A percentile compares a stretch with the other conserved stretches of the same genome.
Conservation (phyloP, 2,113 vertebrate genomes). For the Siniperca knerii region DNA sequence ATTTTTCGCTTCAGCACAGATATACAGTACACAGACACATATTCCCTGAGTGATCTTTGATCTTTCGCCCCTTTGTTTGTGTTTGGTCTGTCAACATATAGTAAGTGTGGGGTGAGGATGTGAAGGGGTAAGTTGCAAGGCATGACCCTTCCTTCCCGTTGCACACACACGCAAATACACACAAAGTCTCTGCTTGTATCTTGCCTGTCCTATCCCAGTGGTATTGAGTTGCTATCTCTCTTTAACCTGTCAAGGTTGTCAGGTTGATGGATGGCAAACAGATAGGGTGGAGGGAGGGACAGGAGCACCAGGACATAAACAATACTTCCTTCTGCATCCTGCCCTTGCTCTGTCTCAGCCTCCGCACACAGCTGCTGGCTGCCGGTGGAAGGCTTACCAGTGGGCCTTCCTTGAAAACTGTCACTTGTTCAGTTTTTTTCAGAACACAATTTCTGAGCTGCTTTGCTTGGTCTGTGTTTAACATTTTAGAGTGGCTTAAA, state of each 20-base stretch:
- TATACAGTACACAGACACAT: not conserved
- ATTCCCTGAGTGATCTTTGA: slow-evolving; percentile 31
- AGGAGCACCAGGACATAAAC: slow-evolving; percentile 62
- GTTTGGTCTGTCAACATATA: slow-evolving; percentile 48
- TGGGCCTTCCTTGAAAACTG: slow-evolving; percentile 1
- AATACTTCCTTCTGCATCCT: slow-evolving; percentile 39
- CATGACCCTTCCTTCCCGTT: slow-evolving; percentile 49
- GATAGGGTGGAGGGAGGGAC: slow-evolving; percentile 50
- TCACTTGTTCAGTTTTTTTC: not conserved
- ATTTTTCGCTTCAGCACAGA: not conserved
- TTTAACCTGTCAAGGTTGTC: slow-evolving; percentile 74
- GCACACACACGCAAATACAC: slow-evolving; percentile 1
- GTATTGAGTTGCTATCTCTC: slow-evolving; percentile 68
- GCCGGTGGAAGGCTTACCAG: not conserved
- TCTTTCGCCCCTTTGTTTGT: slow-evolving; percentile 31
- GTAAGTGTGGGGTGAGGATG: slow-evolving; percentile 40
- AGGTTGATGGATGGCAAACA: slow-evolving; percentile 74
- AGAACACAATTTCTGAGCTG: too few relatives aligned
- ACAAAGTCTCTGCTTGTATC: slow-evolving; percentile 19
- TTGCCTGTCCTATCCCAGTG: slow-evolving; percentile 31
- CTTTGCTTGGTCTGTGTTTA: not conserved
- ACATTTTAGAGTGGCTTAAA: not conserved
- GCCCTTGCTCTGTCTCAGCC: slow-evolving; percentile 45
- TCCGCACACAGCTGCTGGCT: slow-evolving; percentile 12
- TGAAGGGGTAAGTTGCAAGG: slow-evolving; percentile 53